Conservation (phyloP, 53 echinoderm and acorn worm genomes). For the Crossaster papposus region DNA sequence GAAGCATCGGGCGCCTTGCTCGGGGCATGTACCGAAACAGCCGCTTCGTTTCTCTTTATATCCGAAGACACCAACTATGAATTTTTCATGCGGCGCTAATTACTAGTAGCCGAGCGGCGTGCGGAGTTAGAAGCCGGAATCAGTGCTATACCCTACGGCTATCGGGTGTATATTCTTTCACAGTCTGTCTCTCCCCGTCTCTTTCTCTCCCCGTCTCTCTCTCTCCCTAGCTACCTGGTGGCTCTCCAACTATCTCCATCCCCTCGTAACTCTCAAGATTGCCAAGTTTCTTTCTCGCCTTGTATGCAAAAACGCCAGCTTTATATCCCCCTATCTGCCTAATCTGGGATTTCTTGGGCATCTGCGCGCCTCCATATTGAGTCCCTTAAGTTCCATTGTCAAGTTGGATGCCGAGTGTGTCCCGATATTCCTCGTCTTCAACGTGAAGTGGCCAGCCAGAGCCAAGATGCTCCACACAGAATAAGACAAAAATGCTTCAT, state of each 20-base stretch:
- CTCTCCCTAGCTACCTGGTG: background rate
- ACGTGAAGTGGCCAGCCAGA: background rate
- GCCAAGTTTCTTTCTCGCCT: conserved; percentile 19
- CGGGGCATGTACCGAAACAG: background rate
- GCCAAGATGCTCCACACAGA: background rate
- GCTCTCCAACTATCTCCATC: conserved; percentile 4
- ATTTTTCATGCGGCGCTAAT: conserved; percentile 61
- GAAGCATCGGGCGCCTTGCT: background rate
- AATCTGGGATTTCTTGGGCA: conserved; percentile 41
- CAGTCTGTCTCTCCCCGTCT: background rate
- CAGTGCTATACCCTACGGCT: conserved; percentile 17
- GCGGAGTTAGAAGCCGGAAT: conserved; percentile 32
- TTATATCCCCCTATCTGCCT: conserved; percentile 17
- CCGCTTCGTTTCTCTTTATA: background rate
- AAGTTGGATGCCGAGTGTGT: background rate
- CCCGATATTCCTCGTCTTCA: background rate
- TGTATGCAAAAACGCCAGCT: conserved; percentile 42
- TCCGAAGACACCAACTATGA: conserved; percentile 39
- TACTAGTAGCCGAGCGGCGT: conserved; percentile 36
- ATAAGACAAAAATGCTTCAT: background rate
- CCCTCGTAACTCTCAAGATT: background rate
- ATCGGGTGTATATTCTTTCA: background rate
- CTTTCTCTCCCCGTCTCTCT: background rate
- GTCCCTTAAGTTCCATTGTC: conserved; percentile 36
- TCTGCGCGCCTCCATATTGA: background rate